Evolutionary conservation across 2,888 invertebrate species (phyloP), one percentile per base, ranked within the genome.

Genomic region (Thalpophila matura): DNA sequence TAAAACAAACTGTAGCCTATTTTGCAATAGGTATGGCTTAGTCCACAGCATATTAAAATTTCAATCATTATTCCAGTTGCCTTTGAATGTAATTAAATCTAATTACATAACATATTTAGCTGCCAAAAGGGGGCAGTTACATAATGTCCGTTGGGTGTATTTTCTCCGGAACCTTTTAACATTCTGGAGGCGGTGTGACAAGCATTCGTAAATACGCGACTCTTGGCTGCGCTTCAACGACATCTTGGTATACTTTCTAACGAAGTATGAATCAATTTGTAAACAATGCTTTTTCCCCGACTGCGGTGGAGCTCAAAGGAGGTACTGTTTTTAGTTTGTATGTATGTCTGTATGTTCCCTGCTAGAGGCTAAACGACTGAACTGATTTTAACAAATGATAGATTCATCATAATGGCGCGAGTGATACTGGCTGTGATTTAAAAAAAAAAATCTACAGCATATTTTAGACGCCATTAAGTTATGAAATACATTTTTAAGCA

Each of bases 151-250:
- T n/a, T 40, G 61, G 61, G 22, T 58, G 31, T 80, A 88, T 89
- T 92, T 92, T 92, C 91, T 90, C 91, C 91, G 92, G 91, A 92
- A 91, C 89, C 82, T 68, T 65, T 92, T 91, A 80, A 76, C 82
- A 91, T 92, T 89, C 91, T 81, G 84, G 81, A 88, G 76, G 85
- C 58, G 42, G n/a, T 46, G 6, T 54, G 59, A 24, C 22, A 7
- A 61, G 65, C 65, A 57, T 73, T 65, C 60, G 71, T 57, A 59
- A 50, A 62, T 65, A 60, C n/a, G n/a, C n/a, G n/a, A n/a, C 29
- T 46, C 35, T 57, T 74, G 70, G 56, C 54, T 5, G 24, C 38
- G 42, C 49, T 69, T 61, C 40, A 53, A 16, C 45, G 53, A 31
- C 29, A 65, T 50, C 49, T 59, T 60, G 47, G 54, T 50, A 56